Base-by-base conservation (phyloP, 2,888 invertebrate genomes). In the Ferdinandea cuprea region DNA sequence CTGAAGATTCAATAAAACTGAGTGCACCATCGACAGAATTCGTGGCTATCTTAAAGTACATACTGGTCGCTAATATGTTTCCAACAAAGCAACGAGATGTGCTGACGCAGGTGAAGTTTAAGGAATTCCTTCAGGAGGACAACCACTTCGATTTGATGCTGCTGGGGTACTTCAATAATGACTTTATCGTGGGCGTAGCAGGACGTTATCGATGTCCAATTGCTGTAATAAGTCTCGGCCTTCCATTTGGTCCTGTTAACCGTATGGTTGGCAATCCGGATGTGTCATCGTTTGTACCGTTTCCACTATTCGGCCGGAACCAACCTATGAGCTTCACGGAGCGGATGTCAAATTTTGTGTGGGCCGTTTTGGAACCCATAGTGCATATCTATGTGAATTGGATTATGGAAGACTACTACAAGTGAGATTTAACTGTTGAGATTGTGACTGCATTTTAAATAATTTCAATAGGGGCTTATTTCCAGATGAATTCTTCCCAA, bases 401-500 rank as follows among this genome's bases (percentile, higher is more conserved):
- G 7, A 1, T 25, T 9, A 77, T 77, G 77, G 48, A 69, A 4
- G 9, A 17, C 4, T 52, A 46, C 21, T 69, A 77, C 32, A 32
- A 30, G 69, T 77, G n/a, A 54, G 50, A 50, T 50, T 21, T 5
- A 6, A 13, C 11, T 13, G 11, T 0, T n/a, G 25, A 28, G 3
- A 28, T 4, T 19, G 11, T 7, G 17, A 13, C 9, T 21, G 11
- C 5, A 17, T 3, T 2, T 48, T 17, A 21, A 11, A 9, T 13
- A 0, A 3, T 17, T 5, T 5, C 4, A 9, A 69, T 48, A 88
- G 87, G 0, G 46, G 61, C 32, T 21, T 86, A 46, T 88, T 88
- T 54, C 85, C 87, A 15, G 28, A 76, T n/a, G 77, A 85, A 11
- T 85, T 85, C 19, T 87, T 89, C 63, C 87, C 87, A 3, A 84